phyloP scores from a whole-genome alignment of 1,140 invertebrate species.

The Solen grandis region DNA sequence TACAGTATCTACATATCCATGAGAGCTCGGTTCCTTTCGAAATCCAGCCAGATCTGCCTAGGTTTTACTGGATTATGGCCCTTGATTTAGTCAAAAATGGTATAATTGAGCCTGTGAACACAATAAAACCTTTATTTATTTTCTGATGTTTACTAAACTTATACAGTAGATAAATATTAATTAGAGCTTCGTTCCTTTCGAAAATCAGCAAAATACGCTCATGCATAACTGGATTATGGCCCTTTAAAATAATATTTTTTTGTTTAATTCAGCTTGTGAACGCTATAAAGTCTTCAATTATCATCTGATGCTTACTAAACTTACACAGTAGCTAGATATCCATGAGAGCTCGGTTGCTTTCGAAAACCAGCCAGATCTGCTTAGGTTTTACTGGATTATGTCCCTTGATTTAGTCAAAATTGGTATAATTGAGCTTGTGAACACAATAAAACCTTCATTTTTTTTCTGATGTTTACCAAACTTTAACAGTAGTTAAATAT shows the following conservation, averaged over 20 bases:
- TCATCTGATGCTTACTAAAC: neutral
- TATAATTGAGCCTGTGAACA: neutral
- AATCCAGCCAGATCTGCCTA: constrained; percentile 5
- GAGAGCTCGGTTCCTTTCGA: constrained; percentile 11
- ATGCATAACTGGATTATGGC: neutral
- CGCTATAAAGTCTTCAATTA: neutral
- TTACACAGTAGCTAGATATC: constrained; percentile 12
- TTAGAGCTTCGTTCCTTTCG: neutral
- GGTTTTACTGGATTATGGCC: constrained; percentile 5
- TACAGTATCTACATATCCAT: constrained; percentile 19
- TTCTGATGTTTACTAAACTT: neutral
- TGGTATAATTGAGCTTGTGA: too few relatives aligned
- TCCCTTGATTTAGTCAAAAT: too few relatives aligned
- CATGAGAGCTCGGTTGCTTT: constrained; percentile 9
- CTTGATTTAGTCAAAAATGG: constrained; percentile 11
- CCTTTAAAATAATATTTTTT: neutral
- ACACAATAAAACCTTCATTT: too few relatives aligned
- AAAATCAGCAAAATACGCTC: too few relatives aligned
- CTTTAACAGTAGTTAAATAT: too few relatives aligned
- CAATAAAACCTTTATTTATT: neutral
- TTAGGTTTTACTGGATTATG: neutral
- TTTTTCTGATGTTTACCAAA: too few relatives aligned
- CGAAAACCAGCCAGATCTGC: constrained; percentile 13
- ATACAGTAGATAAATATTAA: neutral
- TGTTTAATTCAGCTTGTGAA: neutral